These are phyloP conservation scores for Kryptolebias ocellatus DNA, from an alignment of 2,797 vertebrate genomes.

Conservation along the genomic window DNA sequence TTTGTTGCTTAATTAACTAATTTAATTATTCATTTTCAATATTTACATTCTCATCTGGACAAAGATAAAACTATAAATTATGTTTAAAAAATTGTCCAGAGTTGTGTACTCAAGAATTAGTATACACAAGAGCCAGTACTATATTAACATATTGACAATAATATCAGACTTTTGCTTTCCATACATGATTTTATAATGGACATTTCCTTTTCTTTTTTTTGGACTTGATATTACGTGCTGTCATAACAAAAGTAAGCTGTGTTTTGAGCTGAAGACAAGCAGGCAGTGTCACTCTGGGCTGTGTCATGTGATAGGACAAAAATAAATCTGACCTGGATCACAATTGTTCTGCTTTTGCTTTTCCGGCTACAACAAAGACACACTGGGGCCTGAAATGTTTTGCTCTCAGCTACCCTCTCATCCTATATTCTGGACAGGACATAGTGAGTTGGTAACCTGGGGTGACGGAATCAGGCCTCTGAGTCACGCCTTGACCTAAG, in stretches of 20 bases:
- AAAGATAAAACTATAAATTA: too few species aligned
- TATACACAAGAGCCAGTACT: too few species aligned
- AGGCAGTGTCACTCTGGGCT: conserved; percentile 31
- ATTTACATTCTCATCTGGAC: too few species aligned
- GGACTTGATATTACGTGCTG: conserved; percentile 8
- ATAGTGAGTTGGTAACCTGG: conserved; percentile 74
- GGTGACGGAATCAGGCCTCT: conserved; percentile 82
- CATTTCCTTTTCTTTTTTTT: not conserved
- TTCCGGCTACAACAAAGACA: conserved; percentile 16
- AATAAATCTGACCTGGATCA: conserved; percentile 32
- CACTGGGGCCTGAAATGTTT: conserved; percentile 49
- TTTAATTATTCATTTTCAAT: too few species aligned
- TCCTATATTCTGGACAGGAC: conserved; percentile 71
- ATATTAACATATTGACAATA: too few species aligned
- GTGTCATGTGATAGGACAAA: conserved; percentile 29
- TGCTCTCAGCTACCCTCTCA: conserved; percentile 68
- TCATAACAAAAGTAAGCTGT: conserved; percentile 14
- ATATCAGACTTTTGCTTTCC: too few species aligned
- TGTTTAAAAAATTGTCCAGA: too few species aligned
- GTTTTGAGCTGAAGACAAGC: conserved; percentile 30
- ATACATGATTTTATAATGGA: too few species aligned
- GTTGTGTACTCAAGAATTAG: too few species aligned
- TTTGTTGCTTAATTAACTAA: too few species aligned
- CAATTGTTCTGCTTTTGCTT: conserved; percentile 41
- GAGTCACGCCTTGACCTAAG: conserved; percentile 76